A percentile compares a stretch with the other conserved stretches of the same genome.
Conservation (phyloP, 2,113 vertebrate species). For the Clinocottus analis region DNA sequence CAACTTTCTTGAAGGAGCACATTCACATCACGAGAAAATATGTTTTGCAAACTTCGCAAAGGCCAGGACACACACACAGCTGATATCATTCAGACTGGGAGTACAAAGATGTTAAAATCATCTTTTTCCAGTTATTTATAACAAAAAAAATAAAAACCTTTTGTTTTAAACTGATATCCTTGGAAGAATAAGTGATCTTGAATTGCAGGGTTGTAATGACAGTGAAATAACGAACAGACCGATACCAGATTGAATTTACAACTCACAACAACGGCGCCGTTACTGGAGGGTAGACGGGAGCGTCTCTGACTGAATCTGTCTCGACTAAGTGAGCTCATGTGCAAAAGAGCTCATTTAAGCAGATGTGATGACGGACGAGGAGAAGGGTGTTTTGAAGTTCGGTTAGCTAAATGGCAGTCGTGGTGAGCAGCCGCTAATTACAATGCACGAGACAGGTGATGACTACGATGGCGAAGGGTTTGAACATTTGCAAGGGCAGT, state of each 20-base stretch:
- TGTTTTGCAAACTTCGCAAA: background rate
- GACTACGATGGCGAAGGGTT: background rate
- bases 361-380: background rate
- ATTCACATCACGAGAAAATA: background rate
- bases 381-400: background rate
- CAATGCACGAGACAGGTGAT: background rate
- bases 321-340: too few species aligned
- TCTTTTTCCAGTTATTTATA: background rate
- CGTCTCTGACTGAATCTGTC: background rate
- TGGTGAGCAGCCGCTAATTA: constrained; percentile 3
- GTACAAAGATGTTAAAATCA: background rate
- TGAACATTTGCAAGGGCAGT: background rate
- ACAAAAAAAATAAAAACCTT: background rate
- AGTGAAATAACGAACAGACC: background rate
- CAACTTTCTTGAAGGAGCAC: background rate
- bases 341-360: background rate
- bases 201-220: background rate
- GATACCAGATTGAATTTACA: background rate
- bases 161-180: background rate
- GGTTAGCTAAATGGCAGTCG: background rate
- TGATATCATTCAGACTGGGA: background rate
- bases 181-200: background rate
- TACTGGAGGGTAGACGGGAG: background rate
- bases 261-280: constrained; percentile 2
- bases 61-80: background rate